These are phyloP conservation scores for Eptesicus fuscus DNA, from an alignment of 2,113 vertebrate species.

Conservation along the genomic window DNA sequence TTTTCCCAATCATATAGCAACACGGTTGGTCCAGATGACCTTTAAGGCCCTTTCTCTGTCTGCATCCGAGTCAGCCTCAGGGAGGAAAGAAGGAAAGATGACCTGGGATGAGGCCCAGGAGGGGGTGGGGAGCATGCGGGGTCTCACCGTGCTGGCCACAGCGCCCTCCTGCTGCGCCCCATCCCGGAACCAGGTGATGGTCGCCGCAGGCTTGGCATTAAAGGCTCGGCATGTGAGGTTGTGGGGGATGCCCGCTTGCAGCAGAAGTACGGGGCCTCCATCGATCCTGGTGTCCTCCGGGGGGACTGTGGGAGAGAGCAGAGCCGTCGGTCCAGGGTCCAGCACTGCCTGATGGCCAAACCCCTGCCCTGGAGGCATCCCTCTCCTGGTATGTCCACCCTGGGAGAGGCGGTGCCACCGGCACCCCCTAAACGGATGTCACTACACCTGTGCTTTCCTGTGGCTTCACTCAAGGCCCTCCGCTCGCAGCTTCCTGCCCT, in stretches of 20 bases:
- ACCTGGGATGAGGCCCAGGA: too few species aligned
- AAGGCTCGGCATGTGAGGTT: slow-evolving; percentile 94
- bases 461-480: neutral
- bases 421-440: fast-evolving
- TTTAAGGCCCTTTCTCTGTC: neutral
- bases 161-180: slow-evolving; percentile 88
- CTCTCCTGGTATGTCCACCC: fast-evolving
- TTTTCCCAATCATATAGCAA: neutral
- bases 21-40: neutral
- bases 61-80: neutral
- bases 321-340: neutral
- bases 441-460: fast-evolving
- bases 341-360: too few species aligned
- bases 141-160: slow-evolving; percentile 88
- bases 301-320: slow-evolving; percentile 78
- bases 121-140: fast-evolving
- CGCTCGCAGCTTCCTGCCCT: neutral
- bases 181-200: slow-evolving; percentile 92
- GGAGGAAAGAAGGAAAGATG: neutral
- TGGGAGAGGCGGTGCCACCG: fast-evolving
- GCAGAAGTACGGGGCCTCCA: slow-evolving; percentile 89
- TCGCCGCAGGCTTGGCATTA: slow-evolving; percentile 92
- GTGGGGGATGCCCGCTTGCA: slow-evolving; percentile 88
- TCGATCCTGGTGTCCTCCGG: slow-evolving; percentile 93
- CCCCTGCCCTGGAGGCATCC: neutral